phyloP scores from a whole-genome alignment of 2,888 invertebrate species.

The Meiosimyza decipiens region DNA sequence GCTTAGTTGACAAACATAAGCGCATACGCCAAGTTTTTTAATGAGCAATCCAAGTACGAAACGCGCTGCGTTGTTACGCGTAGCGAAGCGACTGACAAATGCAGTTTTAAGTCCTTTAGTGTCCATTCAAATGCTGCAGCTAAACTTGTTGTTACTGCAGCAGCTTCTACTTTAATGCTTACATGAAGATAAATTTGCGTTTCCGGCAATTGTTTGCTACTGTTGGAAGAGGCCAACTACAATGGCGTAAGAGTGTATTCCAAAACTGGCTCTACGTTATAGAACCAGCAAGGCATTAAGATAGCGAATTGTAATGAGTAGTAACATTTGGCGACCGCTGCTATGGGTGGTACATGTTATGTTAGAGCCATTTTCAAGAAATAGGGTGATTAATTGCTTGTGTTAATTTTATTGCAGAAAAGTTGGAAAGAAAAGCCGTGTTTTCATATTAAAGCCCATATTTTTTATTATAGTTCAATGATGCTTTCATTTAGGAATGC shows the following conservation, averaged over 20 bases:
- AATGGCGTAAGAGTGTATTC: not conserved
- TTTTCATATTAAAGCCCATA: too few species aligned
- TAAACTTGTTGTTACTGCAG: not conserved
- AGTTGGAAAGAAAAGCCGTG: too few species aligned
- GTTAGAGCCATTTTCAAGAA: too few species aligned
- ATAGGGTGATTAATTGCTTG: too few species aligned
- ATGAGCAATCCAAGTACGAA: not conserved
- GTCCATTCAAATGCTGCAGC: constrained; percentile 2
- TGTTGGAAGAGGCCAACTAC: not conserved
- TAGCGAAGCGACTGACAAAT: constrained; percentile 4
- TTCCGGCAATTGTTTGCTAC: constrained; percentile 3
- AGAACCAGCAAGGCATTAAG: too few species aligned
- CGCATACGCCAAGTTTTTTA: not conserved
- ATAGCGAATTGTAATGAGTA: too few species aligned
- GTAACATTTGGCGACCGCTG: too few species aligned
- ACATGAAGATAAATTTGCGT: constrained; percentile 29
- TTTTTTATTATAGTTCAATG: too few species aligned
- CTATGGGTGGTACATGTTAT: too few species aligned
- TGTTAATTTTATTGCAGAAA: too few species aligned
- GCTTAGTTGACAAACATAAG: not conserved
- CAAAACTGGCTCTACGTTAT: too few species aligned
- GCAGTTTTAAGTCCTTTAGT: not conserved
- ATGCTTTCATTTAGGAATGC: too few species aligned
- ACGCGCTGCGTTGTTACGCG: not conserved
- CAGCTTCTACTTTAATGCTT: constrained; percentile 3